phyloP scores from a whole-genome alignment of 2,888 invertebrate genomes.

The Selenia dentaria region DNA sequence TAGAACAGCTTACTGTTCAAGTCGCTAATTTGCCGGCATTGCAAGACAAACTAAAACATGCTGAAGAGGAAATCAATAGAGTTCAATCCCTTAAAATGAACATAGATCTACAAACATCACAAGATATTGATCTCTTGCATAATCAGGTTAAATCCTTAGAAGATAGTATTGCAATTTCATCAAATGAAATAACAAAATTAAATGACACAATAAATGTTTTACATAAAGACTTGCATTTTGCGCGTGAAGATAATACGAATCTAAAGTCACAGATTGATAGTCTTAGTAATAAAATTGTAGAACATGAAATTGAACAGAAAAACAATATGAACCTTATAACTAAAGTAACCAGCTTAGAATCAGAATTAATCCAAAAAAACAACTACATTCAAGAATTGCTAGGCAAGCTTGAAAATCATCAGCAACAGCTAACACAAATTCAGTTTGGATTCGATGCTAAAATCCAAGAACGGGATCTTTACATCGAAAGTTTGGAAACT shows the following conservation, averaged over 20 bases:
- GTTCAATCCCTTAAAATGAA: constrained; percentile 55
- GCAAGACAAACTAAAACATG: constrained; percentile 67
- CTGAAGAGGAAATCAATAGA: constrained; percentile 67
- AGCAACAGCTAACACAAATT: constrained; percentile 64
- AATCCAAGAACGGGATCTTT: constrained; percentile 89
- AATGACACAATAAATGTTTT: constrained; percentile 49
- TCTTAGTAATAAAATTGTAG: constrained; percentile 68
- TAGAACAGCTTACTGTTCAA: constrained; percentile 64
- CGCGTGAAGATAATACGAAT: constrained; percentile 54
- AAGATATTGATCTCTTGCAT: constrained; percentile 50
- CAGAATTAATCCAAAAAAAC: constrained; percentile 67
- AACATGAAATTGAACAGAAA: constrained; percentile 70
- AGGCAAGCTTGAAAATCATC: constrained; percentile 58
- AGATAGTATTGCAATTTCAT: constrained; percentile 44
- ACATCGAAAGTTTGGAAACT: constrained; percentile 89
- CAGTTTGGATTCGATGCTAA: constrained; percentile 86
- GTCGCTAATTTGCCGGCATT: constrained; percentile 62
- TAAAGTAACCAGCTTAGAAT: constrained; percentile 66
- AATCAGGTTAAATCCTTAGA: constrained; percentile 50
- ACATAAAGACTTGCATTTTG: constrained; percentile 52
- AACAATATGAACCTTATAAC: constrained; percentile 67
- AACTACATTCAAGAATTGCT: constrained; percentile 59
- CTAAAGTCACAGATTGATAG: constrained; percentile 58
- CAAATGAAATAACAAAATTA: constrained; percentile 51
- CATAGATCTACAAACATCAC: constrained; percentile 57